A percentile compares a stretch with the other conserved stretches of the same genome.
Conservation (phyloP, 1,140 invertebrate species). For the Hyphantria cunea region DNA sequence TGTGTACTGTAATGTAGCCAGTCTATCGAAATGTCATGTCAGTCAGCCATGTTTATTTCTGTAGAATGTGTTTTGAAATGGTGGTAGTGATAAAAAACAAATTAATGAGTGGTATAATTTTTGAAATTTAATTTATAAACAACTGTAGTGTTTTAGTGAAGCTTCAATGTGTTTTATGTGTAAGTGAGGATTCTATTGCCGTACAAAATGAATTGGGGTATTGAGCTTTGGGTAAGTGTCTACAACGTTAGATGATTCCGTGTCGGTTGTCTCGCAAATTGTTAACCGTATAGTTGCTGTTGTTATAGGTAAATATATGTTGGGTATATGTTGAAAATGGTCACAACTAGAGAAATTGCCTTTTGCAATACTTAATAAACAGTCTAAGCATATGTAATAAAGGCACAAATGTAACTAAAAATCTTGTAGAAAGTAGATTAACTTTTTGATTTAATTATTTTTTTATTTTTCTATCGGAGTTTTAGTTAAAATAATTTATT, state of each 20-base stretch:
- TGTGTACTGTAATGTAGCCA: conserved; percentile 32
- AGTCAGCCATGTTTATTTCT: conserved; percentile 78
- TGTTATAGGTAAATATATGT: conserved; percentile 16
- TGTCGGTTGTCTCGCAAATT: conserved; percentile 26
- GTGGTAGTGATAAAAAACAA: conserved; percentile 72
- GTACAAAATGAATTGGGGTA: conserved; percentile 79
- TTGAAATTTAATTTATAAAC: conserved; percentile 48
- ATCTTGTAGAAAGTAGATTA: too few species aligned
- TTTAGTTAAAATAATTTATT: too few species aligned
- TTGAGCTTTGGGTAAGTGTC: conserved; percentile 76
- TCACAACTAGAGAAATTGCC: too few species aligned
- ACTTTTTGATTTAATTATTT: too few species aligned
- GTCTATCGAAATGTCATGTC: conserved; percentile 50
- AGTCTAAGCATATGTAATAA: too few species aligned
- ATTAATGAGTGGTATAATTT: conserved; percentile 59
- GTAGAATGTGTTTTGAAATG: conserved; percentile 71
- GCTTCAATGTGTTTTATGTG: conserved; percentile 77
- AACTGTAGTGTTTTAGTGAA: conserved; percentile 63
- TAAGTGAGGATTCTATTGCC: conserved; percentile 64
- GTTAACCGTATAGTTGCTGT: conserved; percentile 22
- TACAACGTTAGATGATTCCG: conserved; percentile 18
- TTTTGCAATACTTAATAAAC: too few species aligned
- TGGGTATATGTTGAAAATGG: neutral
- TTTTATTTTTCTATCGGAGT: too few species aligned
- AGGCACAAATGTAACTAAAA: too few species aligned